Conservation (phyloP, 1,140 invertebrate genomes). For the Euwallacea fornicatus region DNA sequence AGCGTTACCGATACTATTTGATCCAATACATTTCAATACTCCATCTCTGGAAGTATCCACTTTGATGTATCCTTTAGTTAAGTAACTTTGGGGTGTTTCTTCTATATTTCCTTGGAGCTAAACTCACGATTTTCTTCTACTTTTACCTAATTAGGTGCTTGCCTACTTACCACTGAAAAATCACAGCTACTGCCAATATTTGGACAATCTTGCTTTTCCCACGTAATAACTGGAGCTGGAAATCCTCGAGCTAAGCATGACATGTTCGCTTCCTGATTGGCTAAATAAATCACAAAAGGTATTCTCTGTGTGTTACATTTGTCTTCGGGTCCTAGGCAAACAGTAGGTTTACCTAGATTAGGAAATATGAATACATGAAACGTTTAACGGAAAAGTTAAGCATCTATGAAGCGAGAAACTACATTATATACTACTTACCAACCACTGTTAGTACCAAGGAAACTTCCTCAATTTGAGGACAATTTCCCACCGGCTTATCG, state of each 20-base stretch:
- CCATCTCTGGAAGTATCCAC: slow-evolving; percentile 11
- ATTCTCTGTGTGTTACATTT: background rate
- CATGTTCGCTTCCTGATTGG: slow-evolving; percentile 24
- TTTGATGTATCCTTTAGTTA: slow-evolving; percentile 2
- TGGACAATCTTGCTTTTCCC: slow-evolving; percentile 15
- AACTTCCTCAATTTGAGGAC: slow-evolving; percentile 37
- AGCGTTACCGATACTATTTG: slow-evolving; percentile 20
- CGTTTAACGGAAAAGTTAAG: no score
- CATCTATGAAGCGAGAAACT: background rate
- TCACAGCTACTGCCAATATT: background rate
- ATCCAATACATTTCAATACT: slow-evolving; percentile 18
- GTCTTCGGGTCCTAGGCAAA: background rate
- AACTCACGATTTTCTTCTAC: background rate
- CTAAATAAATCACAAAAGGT: slow-evolving; percentile 3
- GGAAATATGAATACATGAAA: background rate
- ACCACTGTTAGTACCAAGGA: slow-evolving; percentile 50
- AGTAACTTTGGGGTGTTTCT: background rate
- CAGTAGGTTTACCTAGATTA: slow-evolving; percentile 9
- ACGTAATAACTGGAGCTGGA: slow-evolving; percentile 24
- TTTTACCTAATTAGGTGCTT: background rate
- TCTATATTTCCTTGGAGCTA: slow-evolving; percentile 1
- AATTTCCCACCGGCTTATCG: slow-evolving; percentile 27
- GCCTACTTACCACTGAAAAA: background rate
- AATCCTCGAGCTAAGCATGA: slow-evolving; percentile 29
- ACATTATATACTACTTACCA: slow-evolving; percentile 32